These are phyloP conservation scores for Huso huso DNA, from an alignment of 2,797 vertebrate genomes.

Conservation along the genomic window DNA sequence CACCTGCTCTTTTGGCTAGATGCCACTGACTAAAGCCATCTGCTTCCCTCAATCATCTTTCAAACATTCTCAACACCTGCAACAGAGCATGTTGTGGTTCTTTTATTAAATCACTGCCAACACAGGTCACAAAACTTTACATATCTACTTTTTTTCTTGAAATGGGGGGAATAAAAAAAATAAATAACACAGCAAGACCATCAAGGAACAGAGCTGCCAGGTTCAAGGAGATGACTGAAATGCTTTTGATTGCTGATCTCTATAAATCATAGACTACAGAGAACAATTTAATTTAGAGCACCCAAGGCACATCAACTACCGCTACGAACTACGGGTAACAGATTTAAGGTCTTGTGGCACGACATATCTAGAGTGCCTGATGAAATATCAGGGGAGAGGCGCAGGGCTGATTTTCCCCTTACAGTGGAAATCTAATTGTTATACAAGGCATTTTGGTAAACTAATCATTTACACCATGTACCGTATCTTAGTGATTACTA, in stretches of 20 bases:
- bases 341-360: constrained; percentile 34
- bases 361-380: constrained; percentile 14
- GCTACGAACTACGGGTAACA: constrained; percentile 33
- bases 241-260: constrained; percentile 42
- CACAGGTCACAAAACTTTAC: constrained; percentile 50
- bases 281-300: constrained; percentile 18
- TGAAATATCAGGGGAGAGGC: constrained; percentile 10
- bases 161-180: constrained; percentile 8
- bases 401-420: too few species aligned
- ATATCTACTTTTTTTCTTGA: constrained; percentile 23
- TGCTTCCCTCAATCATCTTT: constrained; percentile 86
- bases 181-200: constrained; percentile 49
- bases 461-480: too few species aligned
- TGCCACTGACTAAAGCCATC: constrained; percentile 99
- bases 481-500: too few species aligned
- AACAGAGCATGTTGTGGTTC: constrained; percentile 60
- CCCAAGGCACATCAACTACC: neutral
- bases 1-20: constrained; percentile 99
- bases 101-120: constrained; percentile 62
- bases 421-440: too few species aligned
- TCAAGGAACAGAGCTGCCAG: constrained; percentile 44
- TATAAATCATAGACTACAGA: constrained; percentile 30
- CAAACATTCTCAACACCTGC: constrained; percentile 75
- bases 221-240: constrained; percentile 41
- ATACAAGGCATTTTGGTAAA: too few species aligned